A percentile compares a stretch with the other conserved stretches of the same genome.
These are phyloP conservation scores for Papilio polytes DNA, from an alignment of 1,140 invertebrate genomes.

Conservation along the genomic window DNA sequence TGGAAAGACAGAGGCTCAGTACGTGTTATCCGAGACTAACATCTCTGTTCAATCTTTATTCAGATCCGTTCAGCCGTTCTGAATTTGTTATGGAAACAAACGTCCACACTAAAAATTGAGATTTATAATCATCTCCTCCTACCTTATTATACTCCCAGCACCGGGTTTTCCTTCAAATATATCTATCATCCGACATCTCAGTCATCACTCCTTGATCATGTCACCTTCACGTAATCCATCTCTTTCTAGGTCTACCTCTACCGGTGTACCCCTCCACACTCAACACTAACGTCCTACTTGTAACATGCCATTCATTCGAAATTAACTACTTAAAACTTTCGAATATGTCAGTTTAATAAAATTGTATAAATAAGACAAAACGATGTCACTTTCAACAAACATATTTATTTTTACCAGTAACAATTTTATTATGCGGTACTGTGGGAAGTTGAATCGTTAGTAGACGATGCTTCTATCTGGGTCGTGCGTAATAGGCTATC, in stretches of 20 bases:
- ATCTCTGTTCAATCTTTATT: not conserved
- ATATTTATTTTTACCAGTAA: not conserved
- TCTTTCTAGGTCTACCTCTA: too few species aligned
- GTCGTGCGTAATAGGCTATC: slow-evolving; percentile 63
- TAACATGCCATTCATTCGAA: too few species aligned
- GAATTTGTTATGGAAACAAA: not conserved
- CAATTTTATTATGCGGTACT: slow-evolving; percentile 18
- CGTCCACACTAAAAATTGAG: too few species aligned
- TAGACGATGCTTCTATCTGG: slow-evolving; percentile 49
- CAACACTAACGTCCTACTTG: too few species aligned
- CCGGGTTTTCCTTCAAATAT: too few species aligned
- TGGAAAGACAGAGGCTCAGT: not conserved
- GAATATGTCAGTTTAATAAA: not conserved
- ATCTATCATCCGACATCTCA: too few species aligned
- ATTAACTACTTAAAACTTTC: not conserved
- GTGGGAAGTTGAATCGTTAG: slow-evolving; percentile 39
- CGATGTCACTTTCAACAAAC: slow-evolving; percentile 19
- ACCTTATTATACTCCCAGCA: too few species aligned
- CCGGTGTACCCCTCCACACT: too few species aligned
- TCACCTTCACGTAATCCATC: too few species aligned
- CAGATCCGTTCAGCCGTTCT: not conserved
- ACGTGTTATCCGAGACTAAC: not conserved
- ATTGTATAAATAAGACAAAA: not conserved
- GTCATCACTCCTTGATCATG: too few species aligned
- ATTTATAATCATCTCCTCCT: too few species aligned